Evolutionary conservation across 2,888 invertebrate species (phyloP), one percentile per base, ranked within the genome.

Genomic region (Cheilosia grossa): DNA sequence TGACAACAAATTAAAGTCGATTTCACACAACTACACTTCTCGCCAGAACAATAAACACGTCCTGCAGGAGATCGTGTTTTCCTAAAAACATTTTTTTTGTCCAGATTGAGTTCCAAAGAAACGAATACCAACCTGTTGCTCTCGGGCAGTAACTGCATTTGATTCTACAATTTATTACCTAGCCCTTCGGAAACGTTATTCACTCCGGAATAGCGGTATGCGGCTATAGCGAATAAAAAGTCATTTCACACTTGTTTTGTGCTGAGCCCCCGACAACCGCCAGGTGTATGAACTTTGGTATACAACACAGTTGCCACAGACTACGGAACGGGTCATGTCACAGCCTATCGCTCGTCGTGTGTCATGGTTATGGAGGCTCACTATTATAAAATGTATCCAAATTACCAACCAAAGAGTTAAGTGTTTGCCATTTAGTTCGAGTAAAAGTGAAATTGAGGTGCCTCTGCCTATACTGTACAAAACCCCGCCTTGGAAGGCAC

Each of bases 371-470:
- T 27, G 7, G 24, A 51, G 15, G 13, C n/a, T 2, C 7, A 19
- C 47, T 19, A 9, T 44, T 42, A 42, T 6, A 24, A 15, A 19
- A 33, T 37, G 51, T 27, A 47, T 51, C 30, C 59, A 74, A 73
- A 69, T 63, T 81, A 58, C 56, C 61, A 67, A 30, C 27, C 67
- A 6, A n/a, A 53, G 44, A 19, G 37, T 44, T 51, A 63, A 75
- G 33, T 78, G 64, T 47, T 64, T 58, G 44, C 58, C 61, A 72
- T 75, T 80, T 75, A 70, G 69, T 81, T 81, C 58, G 58, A 81
- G 75, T 85, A 85, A 85, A 85, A 85, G 85, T 85, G 85, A 85
- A 85, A 85, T 56, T 81, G 63, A 80, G 27, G 15, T 21, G 70
- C 51, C 66, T 30, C 10, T 13, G 37, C 13, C 37, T 13, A 10